Evolutionary conservation across 2,797 vertebrate species (phyloP), one percentile per base, ranked within the genome.

Genomic region (Cirrhinus mrigala): DNA sequence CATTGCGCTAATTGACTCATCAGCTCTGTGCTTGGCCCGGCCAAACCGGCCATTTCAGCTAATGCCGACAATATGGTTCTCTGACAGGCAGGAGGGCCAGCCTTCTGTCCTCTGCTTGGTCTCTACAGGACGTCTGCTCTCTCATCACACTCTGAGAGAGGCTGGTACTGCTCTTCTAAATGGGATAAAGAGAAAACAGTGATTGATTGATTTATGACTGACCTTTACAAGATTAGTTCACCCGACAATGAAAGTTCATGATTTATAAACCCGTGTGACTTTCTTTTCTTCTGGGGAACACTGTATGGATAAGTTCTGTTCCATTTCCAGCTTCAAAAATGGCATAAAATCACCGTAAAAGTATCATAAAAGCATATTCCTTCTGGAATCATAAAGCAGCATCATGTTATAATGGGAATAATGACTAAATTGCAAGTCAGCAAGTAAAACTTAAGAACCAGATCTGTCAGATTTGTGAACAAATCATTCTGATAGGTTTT

Each of bases 1-100:
- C 83, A 79, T 71, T 33, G 24, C 6, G 37, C 70, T 88, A 90
- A 91, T 90, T 89, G 80, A 83, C 82, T 91, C 83, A 91, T 90
- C 87, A 85, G 83, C 86, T 69, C 66, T 3, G 58, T 68, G 64
- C 81, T 62, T 60, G 80, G 82, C 87, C 75, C 68, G 81, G 88
- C 79, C 69, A 62, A 44, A 82, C 74, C 24, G 46, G 68, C 79
- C 79, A 48, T 62, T 82, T 60, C 50, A 18, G 20, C 86, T 87
- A 82, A 84, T 77, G 74, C 74, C 44, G 52, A 81, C 85, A 78
- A 88, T 85, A 87, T 85, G 87, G 76, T 64, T 37, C 79, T 70
- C n/a, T 71, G 79, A 85, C 14, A 75, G 86, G 82, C 76, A 75
- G 48, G 75, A 48, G 56, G 86, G 82, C 69, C 6, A 6, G 78